Percentiles rank a stretch among this genome's conserved stretches.
Evolutionary conservation across 2,113 vertebrate species (phyloP).

Genomic region (Tupaia chinensis): DNA sequence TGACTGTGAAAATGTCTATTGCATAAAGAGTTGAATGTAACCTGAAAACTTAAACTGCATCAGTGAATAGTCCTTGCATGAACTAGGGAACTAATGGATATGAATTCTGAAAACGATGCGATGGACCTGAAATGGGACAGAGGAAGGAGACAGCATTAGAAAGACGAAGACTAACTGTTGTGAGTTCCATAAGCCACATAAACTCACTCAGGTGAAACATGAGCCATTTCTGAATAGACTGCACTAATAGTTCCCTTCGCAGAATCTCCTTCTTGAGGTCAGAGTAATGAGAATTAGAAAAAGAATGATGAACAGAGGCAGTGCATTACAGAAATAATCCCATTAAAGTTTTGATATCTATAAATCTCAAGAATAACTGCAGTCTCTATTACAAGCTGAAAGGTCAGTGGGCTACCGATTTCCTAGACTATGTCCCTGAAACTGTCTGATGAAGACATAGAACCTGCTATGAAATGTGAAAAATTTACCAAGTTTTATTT

Average conservation of each 20-base stretch:
- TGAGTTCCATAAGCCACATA: slow-evolving; percentile 39
- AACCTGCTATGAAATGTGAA: slow-evolving; percentile 49
- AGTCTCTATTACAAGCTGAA: slow-evolving; percentile 33
- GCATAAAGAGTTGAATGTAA: background rate
- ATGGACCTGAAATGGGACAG: background rate
- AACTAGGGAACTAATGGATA: background rate
- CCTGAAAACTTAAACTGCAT: background rate
- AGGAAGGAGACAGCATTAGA: background rate
- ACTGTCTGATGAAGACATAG: slow-evolving; percentile 32
- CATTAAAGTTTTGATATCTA: slow-evolving; percentile 62
- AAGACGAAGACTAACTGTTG: background rate
- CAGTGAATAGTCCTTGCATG: background rate
- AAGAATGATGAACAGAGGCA: slow-evolving; percentile 58
- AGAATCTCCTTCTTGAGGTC: slow-evolving; percentile 69
- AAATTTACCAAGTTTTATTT: slow-evolving; percentile 48
- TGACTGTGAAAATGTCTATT: slow-evolving; percentile 17
- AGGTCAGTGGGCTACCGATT: slow-evolving; percentile 35
- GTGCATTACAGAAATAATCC: slow-evolving; percentile 71
- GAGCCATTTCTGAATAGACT: slow-evolving; percentile 20
- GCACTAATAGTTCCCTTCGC: background rate
- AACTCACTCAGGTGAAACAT: slow-evolving; percentile 59
- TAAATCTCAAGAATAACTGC: slow-evolving; percentile 70
- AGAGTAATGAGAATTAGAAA: slow-evolving; percentile 74
- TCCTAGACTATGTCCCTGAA: background rate
- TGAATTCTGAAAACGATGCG: background rate